A percentile compares a stretch with the other conserved stretches of the same genome.
These are phyloP conservation scores for Neodontobutis hainanensis DNA, from an alignment of 2,113 vertebrate genomes.

Conservation along the genomic window DNA sequence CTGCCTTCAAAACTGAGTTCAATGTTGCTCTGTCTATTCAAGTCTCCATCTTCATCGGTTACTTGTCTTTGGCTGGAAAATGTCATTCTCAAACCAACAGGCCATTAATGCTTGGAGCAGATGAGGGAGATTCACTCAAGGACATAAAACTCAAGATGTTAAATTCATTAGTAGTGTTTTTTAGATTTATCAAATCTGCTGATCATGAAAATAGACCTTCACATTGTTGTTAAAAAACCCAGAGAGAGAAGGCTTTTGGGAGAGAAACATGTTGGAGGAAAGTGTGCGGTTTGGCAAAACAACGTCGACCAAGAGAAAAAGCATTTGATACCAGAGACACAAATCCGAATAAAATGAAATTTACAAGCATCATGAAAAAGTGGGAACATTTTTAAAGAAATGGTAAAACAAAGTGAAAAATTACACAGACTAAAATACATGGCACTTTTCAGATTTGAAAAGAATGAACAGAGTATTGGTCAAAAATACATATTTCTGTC, in stretches of 20 bases:
- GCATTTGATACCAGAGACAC: no score
- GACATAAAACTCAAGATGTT: constrained; percentile 1
- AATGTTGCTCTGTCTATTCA: neutral
- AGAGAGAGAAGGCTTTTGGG: neutral
- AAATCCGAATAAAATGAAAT: neutral
- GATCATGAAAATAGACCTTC: neutral
- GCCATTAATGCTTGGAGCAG: constrained; percentile 35
- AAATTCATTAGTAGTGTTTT: neutral
- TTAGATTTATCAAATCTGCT: neutral
- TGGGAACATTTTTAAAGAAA: neutral
- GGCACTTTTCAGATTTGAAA: no score
- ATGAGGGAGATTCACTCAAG: constrained; percentile 2
- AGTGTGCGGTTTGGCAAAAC: constrained; percentile 2
- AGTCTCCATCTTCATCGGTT: neutral
- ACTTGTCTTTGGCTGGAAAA: constrained; percentile 20
- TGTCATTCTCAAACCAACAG: constrained; percentile 19
- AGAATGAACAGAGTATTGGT: no score
- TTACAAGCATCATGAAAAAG: neutral
- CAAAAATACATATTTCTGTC: no score
- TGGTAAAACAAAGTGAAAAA: no score
- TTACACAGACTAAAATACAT: no score
- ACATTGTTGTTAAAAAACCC: neutral
- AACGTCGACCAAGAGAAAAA: neutral
- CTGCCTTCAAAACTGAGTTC: neutral
- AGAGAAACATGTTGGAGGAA: neutral